phyloP scores from a whole-genome alignment of 2,113 vertebrate genomes.

The Cygnus buccinator region DNA sequence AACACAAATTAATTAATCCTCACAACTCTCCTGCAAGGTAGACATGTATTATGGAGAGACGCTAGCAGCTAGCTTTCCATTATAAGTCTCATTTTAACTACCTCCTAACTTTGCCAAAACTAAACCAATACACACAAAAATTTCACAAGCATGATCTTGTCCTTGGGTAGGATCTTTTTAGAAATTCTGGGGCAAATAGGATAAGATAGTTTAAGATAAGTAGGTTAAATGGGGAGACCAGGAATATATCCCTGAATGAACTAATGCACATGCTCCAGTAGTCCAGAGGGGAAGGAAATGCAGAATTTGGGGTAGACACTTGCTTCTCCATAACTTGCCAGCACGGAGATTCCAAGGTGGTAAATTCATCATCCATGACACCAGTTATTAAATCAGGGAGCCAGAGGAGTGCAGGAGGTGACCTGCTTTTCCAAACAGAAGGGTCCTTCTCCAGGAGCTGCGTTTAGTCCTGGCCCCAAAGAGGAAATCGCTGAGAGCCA shows the following conservation, averaged over 20 bases:
- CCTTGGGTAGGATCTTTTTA: conserved; percentile 45
- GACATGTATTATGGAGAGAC: conserved; percentile 53
- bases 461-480: not conserved
- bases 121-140: conserved; percentile 65
- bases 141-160: conserved; percentile 65
- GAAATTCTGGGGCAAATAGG: conserved; percentile 51
- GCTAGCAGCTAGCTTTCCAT: conserved; percentile 69
- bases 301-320: conserved; percentile 18
- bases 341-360: not conserved
- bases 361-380: not conserved
- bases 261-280: not conserved
- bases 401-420: not conserved
- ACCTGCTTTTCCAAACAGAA: not conserved
- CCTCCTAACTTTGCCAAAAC: conserved; percentile 59
- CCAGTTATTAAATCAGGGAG: not conserved
- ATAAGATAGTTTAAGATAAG: conserved; percentile 64
- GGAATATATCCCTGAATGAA: conserved; percentile 46
- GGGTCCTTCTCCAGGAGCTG: not conserved
- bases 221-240: conserved; percentile 61
- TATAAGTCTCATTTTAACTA: conserved; percentile 56
- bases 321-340: not conserved
- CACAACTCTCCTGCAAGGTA: conserved; percentile 61
- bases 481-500: not conserved
- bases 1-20: conserved; percentile 67
- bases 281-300: conserved; percentile 26